phyloP scores from a whole-genome alignment of 2,113 vertebrate genomes.

The Cnemophilus loriae region DNA sequence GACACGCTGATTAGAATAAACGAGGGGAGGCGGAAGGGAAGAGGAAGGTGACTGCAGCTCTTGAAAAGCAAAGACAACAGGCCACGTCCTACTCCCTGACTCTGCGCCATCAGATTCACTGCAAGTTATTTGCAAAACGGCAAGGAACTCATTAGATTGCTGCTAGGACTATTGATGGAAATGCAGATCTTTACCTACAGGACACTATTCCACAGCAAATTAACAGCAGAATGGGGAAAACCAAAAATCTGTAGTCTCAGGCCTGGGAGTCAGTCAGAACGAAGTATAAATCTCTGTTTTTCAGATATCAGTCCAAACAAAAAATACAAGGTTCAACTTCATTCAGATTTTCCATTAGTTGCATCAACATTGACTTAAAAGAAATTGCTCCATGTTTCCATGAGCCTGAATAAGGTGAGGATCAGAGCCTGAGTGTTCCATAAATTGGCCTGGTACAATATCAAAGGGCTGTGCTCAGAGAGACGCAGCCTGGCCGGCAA shows the following conservation, averaged over 20 bases:
- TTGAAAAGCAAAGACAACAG: not conserved
- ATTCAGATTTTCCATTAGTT: not conserved
- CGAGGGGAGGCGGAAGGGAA: not conserved
- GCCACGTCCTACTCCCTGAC: constrained; percentile 2
- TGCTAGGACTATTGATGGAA: constrained; percentile 10
- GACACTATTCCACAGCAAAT: not conserved
- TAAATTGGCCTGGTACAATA: not conserved
- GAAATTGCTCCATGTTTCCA: not conserved
- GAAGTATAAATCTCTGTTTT: not conserved
- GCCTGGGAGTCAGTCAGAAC: not conserved
- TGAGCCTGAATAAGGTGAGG: not conserved
- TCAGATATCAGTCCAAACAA: not conserved
- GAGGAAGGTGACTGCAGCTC: not conserved
- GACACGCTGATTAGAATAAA: constrained; percentile 26
- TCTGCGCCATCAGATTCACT: not conserved
- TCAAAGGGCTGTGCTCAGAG: not conserved
- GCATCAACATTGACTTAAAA: not conserved
- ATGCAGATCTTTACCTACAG: constrained; percentile 26
- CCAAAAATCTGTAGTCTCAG: not conserved
- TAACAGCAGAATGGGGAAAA: not conserved
- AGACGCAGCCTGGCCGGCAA: not conserved
- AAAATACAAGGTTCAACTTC: not conserved
- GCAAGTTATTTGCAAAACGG: constrained; percentile 16
- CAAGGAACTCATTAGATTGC: constrained; percentile 16
- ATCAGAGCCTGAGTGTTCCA: not conserved